A percentile compares a stretch with the other conserved stretches of the same genome.
These are phyloP conservation scores for Mastomys coucha DNA, from an alignment of 2,113 vertebrate genomes.

Conservation along the genomic window DNA sequence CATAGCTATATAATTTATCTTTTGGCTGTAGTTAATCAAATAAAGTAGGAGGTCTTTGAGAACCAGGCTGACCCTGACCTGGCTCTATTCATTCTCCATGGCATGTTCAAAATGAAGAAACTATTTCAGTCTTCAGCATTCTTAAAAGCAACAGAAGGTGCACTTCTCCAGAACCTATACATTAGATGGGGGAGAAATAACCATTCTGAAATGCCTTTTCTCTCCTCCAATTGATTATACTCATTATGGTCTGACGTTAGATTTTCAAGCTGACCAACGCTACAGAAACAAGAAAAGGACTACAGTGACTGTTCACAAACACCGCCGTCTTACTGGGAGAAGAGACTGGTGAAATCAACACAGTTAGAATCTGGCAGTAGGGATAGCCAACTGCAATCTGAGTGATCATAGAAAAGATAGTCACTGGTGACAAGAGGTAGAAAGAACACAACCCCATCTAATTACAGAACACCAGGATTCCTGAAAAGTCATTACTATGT, in stretches of 20 bases:
- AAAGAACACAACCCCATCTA: not conserved
- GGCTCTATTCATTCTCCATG: constrained; percentile 60
- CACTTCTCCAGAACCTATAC: constrained; percentile 58
- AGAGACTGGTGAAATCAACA: not conserved
- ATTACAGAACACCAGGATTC: not conserved
- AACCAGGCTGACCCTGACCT: constrained; percentile 54
- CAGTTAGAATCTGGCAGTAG: not conserved
- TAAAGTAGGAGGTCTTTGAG: constrained; percentile 73
- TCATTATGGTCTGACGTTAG: constrained; percentile 63
- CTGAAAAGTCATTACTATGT: not conserved
- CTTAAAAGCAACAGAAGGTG: constrained; percentile 75
- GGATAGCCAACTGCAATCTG: not conserved
- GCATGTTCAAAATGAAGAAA: constrained; percentile 59
- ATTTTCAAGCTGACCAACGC: constrained; percentile 54
- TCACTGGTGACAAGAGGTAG: not conserved
- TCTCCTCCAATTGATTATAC: constrained; percentile 59
- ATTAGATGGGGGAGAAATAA: constrained; percentile 45
- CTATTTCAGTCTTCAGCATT: constrained; percentile 51
- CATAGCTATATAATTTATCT: constrained; percentile 70
- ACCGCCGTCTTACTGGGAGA: not conserved
- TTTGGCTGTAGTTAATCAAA: constrained; percentile 72
- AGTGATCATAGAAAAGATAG: not conserved
- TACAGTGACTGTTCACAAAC: constrained; percentile 17
- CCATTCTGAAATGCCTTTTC: constrained; percentile 72
- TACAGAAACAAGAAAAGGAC: constrained; percentile 21